Evolutionary conservation across 2,113 vertebrate species (phyloP).

Genomic region (Donacobius atricapilla): DNA sequence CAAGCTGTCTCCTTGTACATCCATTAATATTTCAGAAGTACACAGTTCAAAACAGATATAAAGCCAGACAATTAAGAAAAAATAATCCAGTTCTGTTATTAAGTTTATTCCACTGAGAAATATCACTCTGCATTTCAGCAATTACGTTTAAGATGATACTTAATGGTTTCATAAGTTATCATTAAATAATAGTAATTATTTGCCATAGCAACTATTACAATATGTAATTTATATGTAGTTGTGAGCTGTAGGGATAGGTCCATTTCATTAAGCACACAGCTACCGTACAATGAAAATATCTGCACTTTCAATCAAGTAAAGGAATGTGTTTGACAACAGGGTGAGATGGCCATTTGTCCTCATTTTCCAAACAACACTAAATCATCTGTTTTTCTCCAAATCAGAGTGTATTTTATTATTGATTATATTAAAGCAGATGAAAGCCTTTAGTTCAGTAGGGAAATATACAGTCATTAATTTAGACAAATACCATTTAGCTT

Average conservation of each 20-base stretch:
- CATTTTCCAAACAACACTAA: not conserved
- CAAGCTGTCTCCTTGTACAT: not conserved
- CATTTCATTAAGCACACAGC: not conserved
- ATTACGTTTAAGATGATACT: not conserved
- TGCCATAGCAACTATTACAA: slow-evolving; percentile 57
- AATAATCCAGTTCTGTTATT: not conserved
- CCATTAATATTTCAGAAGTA: not conserved
- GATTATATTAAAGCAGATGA: not conserved
- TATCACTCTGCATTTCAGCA: not conserved
- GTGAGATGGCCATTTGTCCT: not conserved
- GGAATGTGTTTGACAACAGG: not conserved
- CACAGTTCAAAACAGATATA: not conserved
- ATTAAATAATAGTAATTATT: slow-evolving; percentile 54
- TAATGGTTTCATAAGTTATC: not conserved
- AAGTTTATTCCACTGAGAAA: not conserved
- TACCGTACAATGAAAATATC: not conserved
- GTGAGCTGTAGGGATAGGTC: not conserved
- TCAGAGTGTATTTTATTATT: not conserved
- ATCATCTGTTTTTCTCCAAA: not conserved
- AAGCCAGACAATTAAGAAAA: not conserved
- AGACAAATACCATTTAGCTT: not conserved
- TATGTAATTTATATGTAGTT: slow-evolving; percentile 41
- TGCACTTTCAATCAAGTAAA: not conserved
- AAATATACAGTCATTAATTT: not conserved
- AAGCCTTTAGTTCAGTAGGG: not conserved